phyloP scores from a whole-genome alignment of 53 echinoderm and acorn worm genomes.

The Echinarachnius parma region DNA sequence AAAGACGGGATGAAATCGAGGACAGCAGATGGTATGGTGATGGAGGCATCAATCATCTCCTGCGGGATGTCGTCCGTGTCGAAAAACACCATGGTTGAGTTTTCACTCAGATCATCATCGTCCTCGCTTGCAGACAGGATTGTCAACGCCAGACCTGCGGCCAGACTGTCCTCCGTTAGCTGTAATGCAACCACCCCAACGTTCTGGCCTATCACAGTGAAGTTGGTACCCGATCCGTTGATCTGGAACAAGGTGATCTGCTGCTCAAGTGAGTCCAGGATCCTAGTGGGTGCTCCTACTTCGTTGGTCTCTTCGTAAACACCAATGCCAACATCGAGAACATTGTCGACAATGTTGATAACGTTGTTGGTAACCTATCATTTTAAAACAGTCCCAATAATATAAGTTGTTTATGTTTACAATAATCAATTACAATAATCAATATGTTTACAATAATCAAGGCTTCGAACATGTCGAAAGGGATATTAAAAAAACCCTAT shows the following conservation, averaged over 20 bases:
- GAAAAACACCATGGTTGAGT: constrained; percentile 41
- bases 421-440: not conserved
- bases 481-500: too few species aligned
- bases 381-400: too few species aligned
- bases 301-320: constrained; percentile 9
- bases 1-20: constrained; percentile 13
- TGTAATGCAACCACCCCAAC: constrained; percentile 39
- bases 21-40: constrained; percentile 36
- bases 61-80: constrained; percentile 25
- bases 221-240: constrained; percentile 17
- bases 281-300: constrained; percentile 29
- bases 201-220: constrained; percentile 35
- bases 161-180: constrained; percentile 26
- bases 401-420: too few species aligned
- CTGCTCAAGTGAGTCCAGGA: constrained; percentile 33
- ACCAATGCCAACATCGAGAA: constrained; percentile 1
- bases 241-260: constrained; percentile 45
- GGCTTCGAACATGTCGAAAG: too few species aligned
- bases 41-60: constrained; percentile 35
- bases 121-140: constrained; percentile 6
- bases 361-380: constrained; percentile 56
- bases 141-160: constrained; percentile 50
- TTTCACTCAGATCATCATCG: constrained; percentile 7
- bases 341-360: constrained; percentile 44
- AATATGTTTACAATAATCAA: too few species aligned